Percentiles rank a stretch among this genome's conserved stretches.
phyloP scores from a whole-genome alignment of 2,797 vertebrate genomes.

The Champsocephalus gunnari region DNA sequence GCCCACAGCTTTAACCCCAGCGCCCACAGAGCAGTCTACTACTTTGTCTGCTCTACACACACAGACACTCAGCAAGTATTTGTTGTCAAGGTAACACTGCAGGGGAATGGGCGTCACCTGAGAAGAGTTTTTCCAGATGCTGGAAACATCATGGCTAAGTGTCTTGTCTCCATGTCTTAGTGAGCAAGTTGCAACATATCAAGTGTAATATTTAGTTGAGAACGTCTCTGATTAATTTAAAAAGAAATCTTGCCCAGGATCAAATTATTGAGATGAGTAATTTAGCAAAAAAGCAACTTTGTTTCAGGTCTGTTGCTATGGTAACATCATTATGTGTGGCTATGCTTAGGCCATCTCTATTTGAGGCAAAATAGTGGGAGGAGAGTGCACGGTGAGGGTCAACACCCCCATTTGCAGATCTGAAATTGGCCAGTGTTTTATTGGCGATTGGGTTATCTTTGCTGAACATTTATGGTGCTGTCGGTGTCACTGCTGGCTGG shows the following conservation, averaged over 20 bases:
- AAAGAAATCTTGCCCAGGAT: slow-evolving; percentile 47
- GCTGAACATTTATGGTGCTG: slow-evolving; percentile 17
- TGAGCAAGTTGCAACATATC: slow-evolving; percentile 14
- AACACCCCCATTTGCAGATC: slow-evolving; percentile 70
- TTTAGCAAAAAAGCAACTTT: slow-evolving; percentile 60
- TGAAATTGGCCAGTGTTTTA: slow-evolving; percentile 40
- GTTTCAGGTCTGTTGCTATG: slow-evolving; percentile 72
- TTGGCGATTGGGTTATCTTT: slow-evolving; percentile 36
- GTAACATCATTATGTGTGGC: slow-evolving; percentile 65
- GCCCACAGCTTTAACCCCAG: slow-evolving; percentile 59
- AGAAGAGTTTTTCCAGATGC: slow-evolving; percentile 33
- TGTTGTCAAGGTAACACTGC: slow-evolving; percentile 73
- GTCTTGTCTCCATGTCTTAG: slow-evolving; percentile 12
- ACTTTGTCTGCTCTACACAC: slow-evolving; percentile 38
- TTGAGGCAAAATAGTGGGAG: slow-evolving; percentile 77
- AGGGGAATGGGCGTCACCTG: slow-evolving; percentile 62
- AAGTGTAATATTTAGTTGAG: slow-evolving; percentile 2
- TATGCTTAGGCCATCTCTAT: slow-evolving; percentile 66
- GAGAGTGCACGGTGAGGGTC: slow-evolving; percentile 69
- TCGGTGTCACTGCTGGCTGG: slow-evolving; percentile 15
- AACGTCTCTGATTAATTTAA: slow-evolving; percentile 37
- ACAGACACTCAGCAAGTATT: slow-evolving; percentile 39
- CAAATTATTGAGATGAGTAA: slow-evolving; percentile 72
- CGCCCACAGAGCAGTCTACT: slow-evolving; percentile 45
- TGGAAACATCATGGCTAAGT: slow-evolving; percentile 22